Base-by-base conservation (phyloP, 2,888 invertebrate genomes). In the Oscheius sp. region DNA sequence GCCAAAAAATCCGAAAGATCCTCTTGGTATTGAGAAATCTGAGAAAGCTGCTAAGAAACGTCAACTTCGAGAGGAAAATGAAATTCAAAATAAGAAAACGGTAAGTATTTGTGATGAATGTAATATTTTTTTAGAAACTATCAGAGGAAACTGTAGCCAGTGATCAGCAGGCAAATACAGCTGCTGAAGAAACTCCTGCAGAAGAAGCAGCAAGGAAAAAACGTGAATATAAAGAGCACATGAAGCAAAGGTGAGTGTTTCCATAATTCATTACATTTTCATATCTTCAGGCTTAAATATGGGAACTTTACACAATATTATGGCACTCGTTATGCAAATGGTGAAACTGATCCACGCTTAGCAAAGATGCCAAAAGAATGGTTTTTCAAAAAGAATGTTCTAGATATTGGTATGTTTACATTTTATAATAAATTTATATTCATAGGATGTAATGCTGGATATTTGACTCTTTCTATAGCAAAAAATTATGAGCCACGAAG, bases 301-400 rank as follows among this genome's bases (percentile, higher is more conserved):
- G 98, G 99, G 72, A 99, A 99, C 90, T 98, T 96, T 90, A 94
- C 95, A 89, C 93, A 94, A 90, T 98, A 98, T 91, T 96, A 96
- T 88, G 97, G 97, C 25, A 96, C 96, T 89, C 92, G 97, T 45
- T 94, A 95, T 90, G 93, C 93, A 83, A 92, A 93, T 52, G 78
- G 82, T 12, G 78, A 83, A 58, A 76, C 75, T 9, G 98, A 98
- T 89, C 92, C 93, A 56, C 92, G 99, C 69, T 90, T 98, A 81
- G 92, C 61, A 9, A 72, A 93, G 72, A 93, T 98, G 86, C 92
- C 94, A 85, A 91, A 92, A 55, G 93, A 95, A 85, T 91, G 96
- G 88, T 96, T 98, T 89, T 91, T 93, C 78, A 93, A 79, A 79
- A 96, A 94, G 90, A 94, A 95, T 89, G 93, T 98, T 56, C 91